Conservation (phyloP, 2,797 vertebrate species). For the Calcarius lapponicus region DNA sequence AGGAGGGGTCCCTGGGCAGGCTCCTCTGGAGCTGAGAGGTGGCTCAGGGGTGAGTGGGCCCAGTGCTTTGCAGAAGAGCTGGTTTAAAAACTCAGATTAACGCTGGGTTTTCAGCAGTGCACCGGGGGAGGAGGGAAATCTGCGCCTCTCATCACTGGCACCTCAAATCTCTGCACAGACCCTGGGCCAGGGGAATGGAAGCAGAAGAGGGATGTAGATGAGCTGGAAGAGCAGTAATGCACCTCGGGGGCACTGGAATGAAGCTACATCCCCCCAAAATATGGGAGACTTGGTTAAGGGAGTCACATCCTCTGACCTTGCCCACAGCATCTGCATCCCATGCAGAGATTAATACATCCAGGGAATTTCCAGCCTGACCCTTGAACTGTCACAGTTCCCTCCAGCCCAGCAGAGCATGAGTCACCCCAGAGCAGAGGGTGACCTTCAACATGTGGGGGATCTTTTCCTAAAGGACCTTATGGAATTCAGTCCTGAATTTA, state of each 20-base stretch:
- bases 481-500: rapidly evolving
- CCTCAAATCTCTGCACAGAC: not conserved
- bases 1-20: slow-evolving; percentile 10
- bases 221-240: not conserved
- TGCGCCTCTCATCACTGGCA: rapidly evolving
- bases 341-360: rapidly evolving
- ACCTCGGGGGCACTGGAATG: not conserved
- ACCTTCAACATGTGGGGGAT: not conserved
- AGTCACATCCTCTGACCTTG: not conserved
- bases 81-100: not conserved
- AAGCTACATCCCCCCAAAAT: rapidly evolving
- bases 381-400: not conserved
- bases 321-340: not conserved
- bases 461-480: not conserved
- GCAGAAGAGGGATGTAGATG: not conserved
- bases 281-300: not conserved
- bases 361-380: not conserved
- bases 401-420: not conserved
- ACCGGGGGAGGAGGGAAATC: not conserved
- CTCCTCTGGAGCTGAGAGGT: slow-evolving; percentile 1
- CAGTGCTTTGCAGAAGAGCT: not conserved
- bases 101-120: rapidly evolving
- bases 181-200: not conserved
- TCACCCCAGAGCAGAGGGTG: not conserved
- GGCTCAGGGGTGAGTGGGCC: not conserved